A percentile compares a stretch with the other conserved stretches of the same genome.
Evolutionary conservation across 2,888 invertebrate species (phyloP).

Genomic region (Idaea aversata): DNA sequence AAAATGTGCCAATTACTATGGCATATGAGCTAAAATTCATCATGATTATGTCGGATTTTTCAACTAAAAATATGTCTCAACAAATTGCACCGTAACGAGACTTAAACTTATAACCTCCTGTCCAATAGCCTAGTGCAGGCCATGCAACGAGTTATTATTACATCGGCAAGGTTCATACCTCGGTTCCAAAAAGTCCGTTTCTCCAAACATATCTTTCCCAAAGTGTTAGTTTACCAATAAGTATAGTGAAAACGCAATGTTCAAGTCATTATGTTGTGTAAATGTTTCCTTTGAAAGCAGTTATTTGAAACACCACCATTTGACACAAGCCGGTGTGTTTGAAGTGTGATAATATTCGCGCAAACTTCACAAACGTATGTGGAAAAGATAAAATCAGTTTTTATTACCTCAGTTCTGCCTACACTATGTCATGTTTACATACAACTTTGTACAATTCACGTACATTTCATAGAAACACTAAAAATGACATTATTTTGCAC

Average conservation of each 20-base stretch:
- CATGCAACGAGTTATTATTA: too few species aligned
- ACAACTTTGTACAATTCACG: not conserved
- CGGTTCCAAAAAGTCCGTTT: too few species aligned
- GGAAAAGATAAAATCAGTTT: slow-evolving; percentile 16
- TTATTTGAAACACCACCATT: not conserved
- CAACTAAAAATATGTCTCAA: too few species aligned
- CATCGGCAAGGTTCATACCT: too few species aligned
- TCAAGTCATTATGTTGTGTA: not conserved
- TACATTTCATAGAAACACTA: slow-evolving; percentile 10
- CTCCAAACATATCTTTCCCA: too few species aligned
- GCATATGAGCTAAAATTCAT: too few species aligned
- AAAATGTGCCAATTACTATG: too few species aligned
- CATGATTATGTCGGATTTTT: too few species aligned
- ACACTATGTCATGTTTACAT: not conserved
- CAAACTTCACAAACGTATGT: slow-evolving; percentile 19
- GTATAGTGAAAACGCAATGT: not conserved
- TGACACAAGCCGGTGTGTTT: slow-evolving; percentile 13
- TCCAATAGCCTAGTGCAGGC: too few species aligned
- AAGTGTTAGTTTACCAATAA: too few species aligned
- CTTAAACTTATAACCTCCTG: too few species aligned
- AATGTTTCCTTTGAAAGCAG: slow-evolving; percentile 11
- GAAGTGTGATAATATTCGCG: slow-evolving; percentile 11
- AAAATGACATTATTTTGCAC: slow-evolving; percentile 25
- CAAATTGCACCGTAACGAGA: too few species aligned
- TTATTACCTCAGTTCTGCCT: slow-evolving; percentile 7